Conservation (phyloP, 2,797 vertebrate species). For the Pelobates cultripes region DNA sequence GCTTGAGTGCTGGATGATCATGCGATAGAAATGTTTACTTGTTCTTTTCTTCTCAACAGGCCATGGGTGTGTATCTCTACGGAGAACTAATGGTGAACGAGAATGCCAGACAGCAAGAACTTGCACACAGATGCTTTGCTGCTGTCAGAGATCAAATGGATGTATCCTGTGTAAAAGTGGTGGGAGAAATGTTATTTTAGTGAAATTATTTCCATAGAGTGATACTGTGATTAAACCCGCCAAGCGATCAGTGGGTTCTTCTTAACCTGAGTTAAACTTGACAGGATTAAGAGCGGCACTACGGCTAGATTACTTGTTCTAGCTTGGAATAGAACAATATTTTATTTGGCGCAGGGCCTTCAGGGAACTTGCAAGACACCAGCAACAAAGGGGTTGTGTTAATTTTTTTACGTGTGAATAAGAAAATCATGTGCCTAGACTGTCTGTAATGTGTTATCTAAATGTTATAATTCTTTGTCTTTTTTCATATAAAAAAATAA, state of each 20-base stretch:
- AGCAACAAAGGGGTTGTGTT: conserved; percentile 11
- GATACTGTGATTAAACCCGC: conserved; percentile 23
- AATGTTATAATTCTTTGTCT: conserved; percentile 20
- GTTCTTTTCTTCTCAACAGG: conserved; percentile 72
- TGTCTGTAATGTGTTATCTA: conserved; percentile 30
- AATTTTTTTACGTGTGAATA: neutral
- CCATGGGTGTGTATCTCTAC: conserved; percentile 96
- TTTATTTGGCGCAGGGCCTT: conserved; percentile 20
- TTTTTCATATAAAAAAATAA: conserved; percentile 34
- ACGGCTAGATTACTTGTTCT: conserved; percentile 34
- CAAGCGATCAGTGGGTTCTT: conserved; percentile 2
- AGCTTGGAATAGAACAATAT: conserved; percentile 23
- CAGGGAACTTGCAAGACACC: conserved; percentile 7
- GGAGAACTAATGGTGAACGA: conserved; percentile 96
- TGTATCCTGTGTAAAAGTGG: conserved; percentile 80
- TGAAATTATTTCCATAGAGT: conserved; percentile 66
- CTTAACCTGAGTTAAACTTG: conserved; percentile 44
- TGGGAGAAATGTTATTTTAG: conserved; percentile 92
- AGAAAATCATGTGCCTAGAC: conserved; percentile 33
- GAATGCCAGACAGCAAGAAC: conserved; percentile 83
- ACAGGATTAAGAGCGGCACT: conserved; percentile 34
- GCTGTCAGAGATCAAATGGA: conserved; percentile 85
- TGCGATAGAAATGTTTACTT: conserved; percentile 10
- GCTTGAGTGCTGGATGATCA: neutral
- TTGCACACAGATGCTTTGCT: conserved; percentile 84